Evolutionary conservation across 1,140 invertebrate genomes (phyloP).

Genomic region (Plectrocnemia conspersa): DNA sequence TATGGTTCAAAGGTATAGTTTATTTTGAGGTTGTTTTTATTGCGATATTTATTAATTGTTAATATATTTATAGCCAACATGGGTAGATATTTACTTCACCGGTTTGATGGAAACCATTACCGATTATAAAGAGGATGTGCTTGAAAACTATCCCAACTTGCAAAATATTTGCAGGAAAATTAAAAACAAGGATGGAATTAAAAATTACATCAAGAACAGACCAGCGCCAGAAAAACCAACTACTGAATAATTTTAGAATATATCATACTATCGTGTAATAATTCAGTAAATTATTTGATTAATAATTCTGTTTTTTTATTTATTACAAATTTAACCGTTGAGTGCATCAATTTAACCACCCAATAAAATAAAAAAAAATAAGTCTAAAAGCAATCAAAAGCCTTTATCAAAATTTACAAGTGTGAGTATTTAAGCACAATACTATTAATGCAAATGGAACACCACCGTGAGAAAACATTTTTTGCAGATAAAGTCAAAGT

Average conservation of each 20-base stretch:
- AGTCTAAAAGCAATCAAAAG: too few species aligned
- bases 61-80: conserved; percentile 52
- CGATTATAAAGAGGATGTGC: conserved; percentile 50
- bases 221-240: conserved; percentile 38
- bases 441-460: too few species aligned
- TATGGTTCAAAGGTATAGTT: conserved; percentile 29
- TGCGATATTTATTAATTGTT: conserved; percentile 18
- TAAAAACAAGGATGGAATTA: conserved; percentile 54
- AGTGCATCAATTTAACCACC: too few species aligned
- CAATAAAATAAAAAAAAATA: too few species aligned
- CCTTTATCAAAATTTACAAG: too few species aligned
- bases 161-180: conserved; percentile 53
- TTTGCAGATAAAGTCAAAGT: too few species aligned
- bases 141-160: conserved; percentile 56
- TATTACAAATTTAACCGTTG: too few species aligned
- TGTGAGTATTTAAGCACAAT: too few species aligned
- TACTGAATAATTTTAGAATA: not conserved
- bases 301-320: not conserved
- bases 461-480: too few species aligned
- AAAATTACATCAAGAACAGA: conserved; percentile 60
- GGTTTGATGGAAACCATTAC: conserved; percentile 57
- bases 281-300: not conserved
- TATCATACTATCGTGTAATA: too few species aligned
- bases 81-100: conserved; percentile 63
- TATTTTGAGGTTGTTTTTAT: too few species aligned